Evolutionary conservation across 2,888 invertebrate genomes (phyloP).

Genomic region (Rotaria macrura): DNA sequence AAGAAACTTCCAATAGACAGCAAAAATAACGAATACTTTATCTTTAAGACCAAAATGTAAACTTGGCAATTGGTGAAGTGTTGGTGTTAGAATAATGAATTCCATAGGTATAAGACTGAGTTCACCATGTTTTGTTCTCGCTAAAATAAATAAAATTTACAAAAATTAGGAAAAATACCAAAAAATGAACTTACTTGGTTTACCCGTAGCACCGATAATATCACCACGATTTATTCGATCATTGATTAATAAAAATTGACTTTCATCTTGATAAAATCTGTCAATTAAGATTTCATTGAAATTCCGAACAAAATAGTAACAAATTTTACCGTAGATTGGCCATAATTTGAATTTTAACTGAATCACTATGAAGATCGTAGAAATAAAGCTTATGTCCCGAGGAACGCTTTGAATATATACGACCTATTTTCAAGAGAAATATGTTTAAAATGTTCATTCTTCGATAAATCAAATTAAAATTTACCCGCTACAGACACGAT

Average conservation of each 20-base stretch:
- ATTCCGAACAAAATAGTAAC: neutral
- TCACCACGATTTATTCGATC: slow-evolving; percentile 81
- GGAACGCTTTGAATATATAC: slow-evolving; percentile 84
- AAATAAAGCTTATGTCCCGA: slow-evolving; percentile 90
- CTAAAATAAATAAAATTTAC: neutral
- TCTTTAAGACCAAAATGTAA: slow-evolving; percentile 92
- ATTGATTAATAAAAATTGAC: slow-evolving; percentile 65
- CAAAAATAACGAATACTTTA: slow-evolving; percentile 54
- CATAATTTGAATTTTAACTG: slow-evolving; percentile 85
- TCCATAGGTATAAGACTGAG: slow-evolving; percentile 78
- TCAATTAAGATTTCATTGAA: neutral
- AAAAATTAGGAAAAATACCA: neutral
- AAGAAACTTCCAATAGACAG: no score
- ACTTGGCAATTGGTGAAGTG: slow-evolving; percentile 93
- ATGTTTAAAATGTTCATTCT: no score
- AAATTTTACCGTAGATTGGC: slow-evolving; percentile 63
- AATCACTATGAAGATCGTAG: slow-evolving; percentile 89
- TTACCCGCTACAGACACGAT: slow-evolving; percentile 66
- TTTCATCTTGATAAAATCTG: slow-evolving; percentile 53
- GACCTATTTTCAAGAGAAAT: slow-evolving; percentile 42
- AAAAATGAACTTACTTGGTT: neutral
- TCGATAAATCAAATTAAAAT: neutral
- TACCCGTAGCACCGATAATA: slow-evolving; percentile 65
- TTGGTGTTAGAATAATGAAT: slow-evolving; percentile 78
- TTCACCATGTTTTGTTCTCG: slow-evolving; percentile 81